A percentile compares a stretch with the other conserved stretches of the same genome.
These are phyloP conservation scores for Apostichopus californicus DNA, from an alignment of 35 echinoderm and acorn worm genomes.

Conservation along the genomic window DNA sequence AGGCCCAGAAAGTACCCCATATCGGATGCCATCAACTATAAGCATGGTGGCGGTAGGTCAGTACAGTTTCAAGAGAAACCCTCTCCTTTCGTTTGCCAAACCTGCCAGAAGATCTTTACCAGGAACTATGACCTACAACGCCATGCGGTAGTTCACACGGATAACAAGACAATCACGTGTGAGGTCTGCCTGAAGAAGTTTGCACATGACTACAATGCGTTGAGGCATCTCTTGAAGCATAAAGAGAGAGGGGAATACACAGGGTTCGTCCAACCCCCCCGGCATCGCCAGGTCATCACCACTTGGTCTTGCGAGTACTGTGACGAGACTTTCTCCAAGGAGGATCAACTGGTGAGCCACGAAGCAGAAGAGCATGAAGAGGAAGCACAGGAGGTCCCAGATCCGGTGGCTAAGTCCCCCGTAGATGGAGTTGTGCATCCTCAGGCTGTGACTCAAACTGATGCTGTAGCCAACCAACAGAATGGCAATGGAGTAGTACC, in stretches of 20 bases:
- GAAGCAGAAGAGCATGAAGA: conserved; percentile 18
- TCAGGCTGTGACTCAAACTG: neutral
- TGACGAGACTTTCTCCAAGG: conserved; percentile 73
- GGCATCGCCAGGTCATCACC: conserved; percentile 43
- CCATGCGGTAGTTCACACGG: conserved; percentile 86
- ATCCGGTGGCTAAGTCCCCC: neutral
- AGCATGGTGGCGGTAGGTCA: conserved; percentile 13
- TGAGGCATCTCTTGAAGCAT: conserved; percentile 79
- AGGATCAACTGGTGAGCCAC: conserved; percentile 63
- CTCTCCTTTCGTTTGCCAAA: conserved; percentile 67
- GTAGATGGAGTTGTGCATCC: neutral
- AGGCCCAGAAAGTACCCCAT: conserved; percentile 83
- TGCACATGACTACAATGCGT: conserved; percentile 81
- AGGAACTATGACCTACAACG: conserved; percentile 85
- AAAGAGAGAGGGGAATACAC: conserved; percentile 78
- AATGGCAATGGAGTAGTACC: neutral
- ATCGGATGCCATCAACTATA: conserved; percentile 41
- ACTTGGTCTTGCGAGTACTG: conserved; percentile 65
- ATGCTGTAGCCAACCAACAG: neutral
- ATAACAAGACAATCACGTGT: conserved; percentile 93
- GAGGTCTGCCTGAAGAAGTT: conserved; percentile 89
- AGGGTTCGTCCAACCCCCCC: conserved; percentile 46
- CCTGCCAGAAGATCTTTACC: conserved; percentile 80
- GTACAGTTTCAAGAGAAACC: conserved; percentile 63
- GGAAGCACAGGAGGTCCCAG: conserved; percentile 1